Percentiles rank a stretch among this genome's conserved stretches.
phyloP scores from a whole-genome alignment of 2,797 vertebrate genomes.

The Calcarius lapponicus region DNA sequence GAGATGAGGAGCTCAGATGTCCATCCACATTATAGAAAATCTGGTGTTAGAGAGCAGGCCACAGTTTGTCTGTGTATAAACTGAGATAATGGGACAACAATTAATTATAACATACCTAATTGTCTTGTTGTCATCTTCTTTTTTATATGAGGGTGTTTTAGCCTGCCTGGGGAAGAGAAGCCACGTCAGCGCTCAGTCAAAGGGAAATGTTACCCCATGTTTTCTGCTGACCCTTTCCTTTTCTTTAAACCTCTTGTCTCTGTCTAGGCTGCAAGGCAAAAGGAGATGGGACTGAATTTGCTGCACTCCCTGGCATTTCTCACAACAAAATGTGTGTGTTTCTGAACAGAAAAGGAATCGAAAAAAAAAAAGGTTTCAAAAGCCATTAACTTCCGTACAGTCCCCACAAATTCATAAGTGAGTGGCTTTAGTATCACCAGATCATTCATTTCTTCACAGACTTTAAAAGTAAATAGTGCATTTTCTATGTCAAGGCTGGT shows the following conservation, averaged over 20 bases:
- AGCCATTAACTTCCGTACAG: not conserved
- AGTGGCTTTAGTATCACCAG: not conserved
- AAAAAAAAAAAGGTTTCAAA: not conserved
- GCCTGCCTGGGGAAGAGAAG: not conserved
- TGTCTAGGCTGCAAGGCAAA: not conserved
- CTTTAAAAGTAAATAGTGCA: not conserved
- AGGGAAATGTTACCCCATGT: rapidly evolving
- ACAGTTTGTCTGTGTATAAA: not conserved
- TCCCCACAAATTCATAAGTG: not conserved
- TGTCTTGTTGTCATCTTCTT: not conserved
- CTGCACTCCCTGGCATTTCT: not conserved
- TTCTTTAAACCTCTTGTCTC: not conserved
- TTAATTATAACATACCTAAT: not conserved
- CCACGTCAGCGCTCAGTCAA: rapidly evolving
- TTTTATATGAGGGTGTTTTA: not conserved
- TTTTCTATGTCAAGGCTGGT: not conserved
- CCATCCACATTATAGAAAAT: rapidly evolving
- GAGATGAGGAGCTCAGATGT: not conserved
- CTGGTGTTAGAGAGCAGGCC: not conserved
- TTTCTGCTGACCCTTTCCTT: not conserved
- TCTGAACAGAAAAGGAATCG: not conserved
- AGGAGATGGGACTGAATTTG: not conserved
- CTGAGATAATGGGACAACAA: not conserved
- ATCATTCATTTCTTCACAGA: not conserved
- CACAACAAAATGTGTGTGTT: not conserved